Conservation (phyloP, 1,140 invertebrate genomes). For the Pentalonia nigronervosa region DNA sequence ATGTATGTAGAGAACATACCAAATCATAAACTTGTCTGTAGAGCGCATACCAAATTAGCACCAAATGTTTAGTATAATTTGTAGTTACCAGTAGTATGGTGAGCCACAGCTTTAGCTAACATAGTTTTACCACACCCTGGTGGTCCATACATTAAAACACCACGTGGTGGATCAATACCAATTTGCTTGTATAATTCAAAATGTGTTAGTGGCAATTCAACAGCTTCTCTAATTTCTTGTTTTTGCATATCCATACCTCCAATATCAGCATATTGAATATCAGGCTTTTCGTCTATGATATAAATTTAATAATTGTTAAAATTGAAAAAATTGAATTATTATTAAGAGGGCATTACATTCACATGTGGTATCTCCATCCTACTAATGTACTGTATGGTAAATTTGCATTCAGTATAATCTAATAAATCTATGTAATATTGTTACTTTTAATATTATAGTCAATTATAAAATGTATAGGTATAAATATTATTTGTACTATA, state of each 20-base stretch:
- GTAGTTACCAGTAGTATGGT: slow-evolving; percentile 87
- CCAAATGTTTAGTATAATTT: neutral
- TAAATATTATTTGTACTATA: no score
- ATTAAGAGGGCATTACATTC: neutral
- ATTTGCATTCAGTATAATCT: no score
- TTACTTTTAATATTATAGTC: no score
- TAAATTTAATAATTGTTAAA: neutral
- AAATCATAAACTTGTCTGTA: no score
- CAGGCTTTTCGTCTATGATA: slow-evolving; percentile 92
- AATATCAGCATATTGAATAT: slow-evolving; percentile 96
- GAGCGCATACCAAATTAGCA: neutral
- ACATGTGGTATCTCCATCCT: no score
- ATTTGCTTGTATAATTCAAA: slow-evolving; percentile 99
- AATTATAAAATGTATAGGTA: no score
- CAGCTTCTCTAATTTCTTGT: slow-evolving; percentile 98
- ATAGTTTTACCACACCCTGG: slow-evolving; percentile 98
- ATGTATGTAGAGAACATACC: no score
- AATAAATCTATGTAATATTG: no score
- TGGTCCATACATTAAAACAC: slow-evolving; percentile 98
- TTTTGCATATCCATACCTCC: slow-evolving; percentile 99
- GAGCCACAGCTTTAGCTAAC: slow-evolving; percentile 98
- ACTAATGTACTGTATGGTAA: no score
- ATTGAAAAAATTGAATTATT: neutral
- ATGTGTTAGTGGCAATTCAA: slow-evolving; percentile 96
- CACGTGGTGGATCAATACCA: slow-evolving; percentile 93